Conservation (phyloP, 2,113 vertebrate species). For the Cnemophilus loriae region DNA sequence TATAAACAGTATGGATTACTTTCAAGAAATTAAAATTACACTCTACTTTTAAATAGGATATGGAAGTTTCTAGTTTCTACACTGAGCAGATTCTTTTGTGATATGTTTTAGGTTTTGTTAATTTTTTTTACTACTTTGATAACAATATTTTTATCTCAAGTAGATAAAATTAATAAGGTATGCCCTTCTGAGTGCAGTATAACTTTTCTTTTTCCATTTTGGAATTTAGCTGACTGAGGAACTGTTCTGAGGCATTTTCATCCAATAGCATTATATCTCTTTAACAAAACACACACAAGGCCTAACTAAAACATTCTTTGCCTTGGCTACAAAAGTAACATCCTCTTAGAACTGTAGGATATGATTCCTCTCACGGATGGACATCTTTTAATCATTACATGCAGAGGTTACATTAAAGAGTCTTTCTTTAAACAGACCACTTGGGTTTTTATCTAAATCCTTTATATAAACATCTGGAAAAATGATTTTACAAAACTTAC, state of each 20-base stretch:
- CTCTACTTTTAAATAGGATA: not conserved
- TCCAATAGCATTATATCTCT: not conserved
- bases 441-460: not conserved
- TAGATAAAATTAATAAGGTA: not conserved
- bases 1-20: not conserved
- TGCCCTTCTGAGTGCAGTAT: not conserved
- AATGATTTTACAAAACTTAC: not conserved
- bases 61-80: not conserved
- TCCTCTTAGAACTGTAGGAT: not conserved
- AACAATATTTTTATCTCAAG: not conserved
- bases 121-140: not conserved
- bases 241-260: not conserved
- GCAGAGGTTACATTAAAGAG: not conserved
- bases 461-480: not conserved
- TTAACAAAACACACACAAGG: not conserved
- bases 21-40: not conserved
- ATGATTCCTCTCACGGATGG: accelerated
- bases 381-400: accelerated
- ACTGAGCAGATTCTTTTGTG: accelerated
- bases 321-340: not conserved
- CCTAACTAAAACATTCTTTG: not conserved
- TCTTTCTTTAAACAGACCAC: not conserved
- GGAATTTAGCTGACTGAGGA: not conserved
- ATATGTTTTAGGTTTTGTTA: not conserved
- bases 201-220: not conserved